phyloP scores from a whole-genome alignment of 1,140 invertebrate genomes.

The Drosophila biarmipes region DNA sequence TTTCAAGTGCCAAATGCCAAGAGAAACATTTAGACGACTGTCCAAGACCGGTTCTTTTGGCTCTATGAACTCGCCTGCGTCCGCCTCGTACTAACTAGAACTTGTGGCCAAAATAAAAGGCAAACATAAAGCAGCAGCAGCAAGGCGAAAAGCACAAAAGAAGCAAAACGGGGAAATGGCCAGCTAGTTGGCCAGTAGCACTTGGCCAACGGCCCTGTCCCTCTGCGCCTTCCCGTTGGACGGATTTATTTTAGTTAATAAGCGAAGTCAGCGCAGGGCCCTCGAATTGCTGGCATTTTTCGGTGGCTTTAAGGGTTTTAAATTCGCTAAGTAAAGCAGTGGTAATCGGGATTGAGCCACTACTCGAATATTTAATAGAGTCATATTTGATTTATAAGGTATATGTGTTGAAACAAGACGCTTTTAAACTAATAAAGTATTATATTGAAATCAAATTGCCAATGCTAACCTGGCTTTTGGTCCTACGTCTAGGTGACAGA shows the following conservation, averaged over 20 bases:
- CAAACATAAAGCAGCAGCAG: slow-evolving; percentile 38
- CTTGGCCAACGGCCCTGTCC: slow-evolving; percentile 28
- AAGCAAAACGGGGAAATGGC: slow-evolving; percentile 16
- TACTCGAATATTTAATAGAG: too few species aligned
- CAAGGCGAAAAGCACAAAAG: not conserved
- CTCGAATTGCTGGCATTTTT: slow-evolving; percentile 7
- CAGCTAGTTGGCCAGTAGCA: slow-evolving; percentile 31
- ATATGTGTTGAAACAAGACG: too few species aligned
- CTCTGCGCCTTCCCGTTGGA: slow-evolving; percentile 14
- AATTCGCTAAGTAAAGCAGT: not conserved
- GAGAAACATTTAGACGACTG: slow-evolving; percentile 67
- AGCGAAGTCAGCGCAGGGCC: slow-evolving; percentile 7
- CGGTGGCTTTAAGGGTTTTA: not conserved
- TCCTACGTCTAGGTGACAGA: not conserved
- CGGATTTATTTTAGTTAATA: slow-evolving; percentile 26
- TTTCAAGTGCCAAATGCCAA: slow-evolving; percentile 1
- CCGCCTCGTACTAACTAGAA: slow-evolving; percentile 57
- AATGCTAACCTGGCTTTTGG: not conserved
- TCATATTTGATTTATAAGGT: too few species aligned
- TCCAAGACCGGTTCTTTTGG: slow-evolving; percentile 65
- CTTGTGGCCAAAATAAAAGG: slow-evolving; percentile 56
- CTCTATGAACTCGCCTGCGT: slow-evolving; percentile 46
- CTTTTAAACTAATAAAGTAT: too few species aligned
- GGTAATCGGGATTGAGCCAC: too few species aligned
- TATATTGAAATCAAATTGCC: too few species aligned